Evolutionary conservation across 2,888 invertebrate genomes (phyloP).

Genomic region (Allacma fusca): DNA sequence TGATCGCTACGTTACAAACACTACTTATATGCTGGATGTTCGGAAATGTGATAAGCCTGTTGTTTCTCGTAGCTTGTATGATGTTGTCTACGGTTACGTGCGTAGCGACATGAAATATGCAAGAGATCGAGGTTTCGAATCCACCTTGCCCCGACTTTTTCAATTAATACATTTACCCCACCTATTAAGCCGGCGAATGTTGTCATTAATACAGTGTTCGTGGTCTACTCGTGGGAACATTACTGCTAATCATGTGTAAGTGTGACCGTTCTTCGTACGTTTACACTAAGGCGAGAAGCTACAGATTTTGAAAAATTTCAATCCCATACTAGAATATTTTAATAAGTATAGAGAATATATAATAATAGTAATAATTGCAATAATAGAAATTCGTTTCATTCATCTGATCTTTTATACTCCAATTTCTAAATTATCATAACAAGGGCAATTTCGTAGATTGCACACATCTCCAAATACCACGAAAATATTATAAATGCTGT

Average conservation of each 20-base stretch:
- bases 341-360: background rate
- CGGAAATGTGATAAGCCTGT: too few species aligned
- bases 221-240: conserved; percentile 40
- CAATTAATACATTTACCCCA: conserved; percentile 20
- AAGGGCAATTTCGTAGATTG: too few species aligned
- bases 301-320: conserved; percentile 31
- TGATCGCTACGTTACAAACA: too few species aligned
- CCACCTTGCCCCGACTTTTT: background rate
- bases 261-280: background rate
- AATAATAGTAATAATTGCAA: background rate
- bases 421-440: too few species aligned
- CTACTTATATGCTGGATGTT: too few species aligned
- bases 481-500: too few species aligned
- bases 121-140: background rate
- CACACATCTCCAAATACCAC: too few species aligned
- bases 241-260: conserved; percentile 35
- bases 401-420: too few species aligned
- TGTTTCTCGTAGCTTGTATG: too few species aligned
- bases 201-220: conserved; percentile 13
- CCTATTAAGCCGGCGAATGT: conserved; percentile 34
- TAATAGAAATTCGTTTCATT: too few species aligned
- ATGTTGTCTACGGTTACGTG: too few species aligned
- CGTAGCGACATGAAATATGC: too few species aligned
- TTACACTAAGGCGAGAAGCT: conserved; percentile 31
- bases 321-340: background rate